Conservation (phyloP, 2,113 vertebrate species). For the Hyaena hyaena region DNA sequence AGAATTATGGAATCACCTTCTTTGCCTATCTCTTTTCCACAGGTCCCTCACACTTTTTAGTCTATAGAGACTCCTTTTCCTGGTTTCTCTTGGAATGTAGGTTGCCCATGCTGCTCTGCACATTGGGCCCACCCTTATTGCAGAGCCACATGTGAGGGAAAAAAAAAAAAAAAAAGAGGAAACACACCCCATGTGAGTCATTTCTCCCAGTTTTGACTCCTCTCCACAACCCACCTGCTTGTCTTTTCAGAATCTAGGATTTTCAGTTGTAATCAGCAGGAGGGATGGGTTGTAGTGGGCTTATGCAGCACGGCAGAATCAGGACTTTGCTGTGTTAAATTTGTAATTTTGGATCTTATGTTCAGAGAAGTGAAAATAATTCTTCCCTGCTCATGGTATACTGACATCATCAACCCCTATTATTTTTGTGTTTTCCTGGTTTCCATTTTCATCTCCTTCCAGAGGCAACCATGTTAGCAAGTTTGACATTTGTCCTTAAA, state of each 20-base stretch:
- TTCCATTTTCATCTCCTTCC: neutral
- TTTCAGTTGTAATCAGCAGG: neutral
- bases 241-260: neutral
- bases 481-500: constrained; percentile 26
- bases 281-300: neutral
- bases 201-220: neutral
- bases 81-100: neutral
- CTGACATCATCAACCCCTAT: neutral
- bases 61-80: neutral
- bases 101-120: neutral
- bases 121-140: neutral
- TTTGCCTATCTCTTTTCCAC: neutral
- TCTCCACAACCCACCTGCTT: neutral
- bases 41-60: neutral
- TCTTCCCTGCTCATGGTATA: neutral
- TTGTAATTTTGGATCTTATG: neutral
- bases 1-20: neutral
- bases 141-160: neutral
- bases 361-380: neutral
- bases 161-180: neutral
- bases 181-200: neutral
- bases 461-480: neutral
- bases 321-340: neutral
- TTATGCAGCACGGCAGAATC: neutral
- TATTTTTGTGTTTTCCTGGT: neutral